Percentiles rank a stretch among this genome's conserved stretches.
phyloP scores from a whole-genome alignment of 2,113 vertebrate genomes.

The Oncorhynchus gorbuscha region DNA sequence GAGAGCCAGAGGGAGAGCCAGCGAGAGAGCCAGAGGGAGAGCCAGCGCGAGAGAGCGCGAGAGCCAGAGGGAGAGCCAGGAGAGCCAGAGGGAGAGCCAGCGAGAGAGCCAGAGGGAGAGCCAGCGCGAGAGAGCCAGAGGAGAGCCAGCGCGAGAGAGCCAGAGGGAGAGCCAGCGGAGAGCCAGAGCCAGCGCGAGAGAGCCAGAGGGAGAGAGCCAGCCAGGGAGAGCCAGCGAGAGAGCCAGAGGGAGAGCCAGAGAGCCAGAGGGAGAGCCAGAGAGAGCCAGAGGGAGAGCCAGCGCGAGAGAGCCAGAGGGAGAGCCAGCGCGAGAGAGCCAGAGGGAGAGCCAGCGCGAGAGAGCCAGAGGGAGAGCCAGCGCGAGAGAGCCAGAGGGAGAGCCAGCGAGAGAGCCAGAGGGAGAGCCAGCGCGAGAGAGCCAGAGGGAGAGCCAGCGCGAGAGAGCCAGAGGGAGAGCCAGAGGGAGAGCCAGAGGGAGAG shows the following conservation, averaged over 20 bases:
- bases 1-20: too few relatives aligned
- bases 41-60: too few relatives aligned
- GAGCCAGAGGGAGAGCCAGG: background rate
- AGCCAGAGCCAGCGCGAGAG: too few relatives aligned
- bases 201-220: constrained; percentile 5
- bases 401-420: too few relatives aligned
- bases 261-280: background rate
- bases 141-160: too few relatives aligned
- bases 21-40: too few relatives aligned
- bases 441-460: background rate
- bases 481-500: too few relatives aligned
- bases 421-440: background rate
- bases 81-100: background rate
- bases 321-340: constrained; percentile 3
- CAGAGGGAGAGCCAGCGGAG: too few relatives aligned
- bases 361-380: too few relatives aligned
- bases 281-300: background rate
- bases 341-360: too few relatives aligned
- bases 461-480: background rate
- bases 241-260: too few relatives aligned
- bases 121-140: too few relatives aligned
- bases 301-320: background rate
- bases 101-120: background rate
- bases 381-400: background rate
- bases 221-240: background rate